Base-by-base conservation (phyloP, 1,140 invertebrate species). In the Cyclargus thomasi region DNA sequence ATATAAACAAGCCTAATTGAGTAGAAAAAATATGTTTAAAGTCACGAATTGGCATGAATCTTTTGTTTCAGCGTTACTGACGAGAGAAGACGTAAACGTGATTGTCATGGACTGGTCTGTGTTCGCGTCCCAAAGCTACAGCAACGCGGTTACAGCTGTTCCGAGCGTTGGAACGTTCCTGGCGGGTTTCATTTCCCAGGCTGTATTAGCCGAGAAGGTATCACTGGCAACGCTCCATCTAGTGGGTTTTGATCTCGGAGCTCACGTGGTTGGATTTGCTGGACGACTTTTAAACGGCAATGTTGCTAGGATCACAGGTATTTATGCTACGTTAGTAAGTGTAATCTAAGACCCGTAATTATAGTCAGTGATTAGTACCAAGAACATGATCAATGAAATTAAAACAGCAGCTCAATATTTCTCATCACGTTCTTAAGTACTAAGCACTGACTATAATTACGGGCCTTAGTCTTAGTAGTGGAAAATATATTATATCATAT, bases 221-320 rank as follows among this genome's bases (percentile, higher is more conserved):
- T 39, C 68, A 0, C n/a, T 73, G 0, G 47, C 59, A 3, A 70
- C 62, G 1, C 20, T 85, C 5, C 97, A 98, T 79, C 74, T 97
- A 53, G 95, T 98, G 72, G 97, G 96, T 0, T 97, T 97, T 83
- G 93, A 92, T 71, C 83, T 95, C 0, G 96, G 97, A 0, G 96
- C 96, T 0, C 96, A 98, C 74, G 94, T 96, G 0, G 95, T 95
- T 1, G 96, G 96, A 0, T 96, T 96, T 74, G 94, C 96, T 7
- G 96, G 96, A 1, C 92, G 94, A 39, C 91, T 94, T 68, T 80
- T 96, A 0, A 90, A 92, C 64, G 74, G 72, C 6, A 10, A 59
- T 35, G 64, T 85, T 89, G 62, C 91, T 83, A 79, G 92, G 88
- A 67, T 91, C 91, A 78, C 94, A 91, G 65, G 85, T 85, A 78